These are phyloP conservation scores for Hormaphis cornu DNA, from an alignment of 1,140 invertebrate genomes.

Conservation along the genomic window DNA sequence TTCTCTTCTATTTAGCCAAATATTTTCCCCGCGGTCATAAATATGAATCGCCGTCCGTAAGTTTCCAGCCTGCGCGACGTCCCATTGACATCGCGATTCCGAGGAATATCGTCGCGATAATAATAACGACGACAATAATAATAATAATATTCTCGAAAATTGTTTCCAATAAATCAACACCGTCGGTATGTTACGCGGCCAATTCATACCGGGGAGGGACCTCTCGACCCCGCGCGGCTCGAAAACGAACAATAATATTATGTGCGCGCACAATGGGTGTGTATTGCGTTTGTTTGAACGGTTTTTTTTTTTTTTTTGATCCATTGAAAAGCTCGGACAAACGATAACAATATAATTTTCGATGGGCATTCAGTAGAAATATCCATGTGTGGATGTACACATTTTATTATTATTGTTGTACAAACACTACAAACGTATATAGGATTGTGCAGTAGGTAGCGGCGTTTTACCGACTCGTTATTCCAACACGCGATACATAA, in stretches of 20 bases:
- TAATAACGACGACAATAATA: not conserved
- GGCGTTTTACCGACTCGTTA: not conserved
- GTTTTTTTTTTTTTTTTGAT: too few relatives aligned
- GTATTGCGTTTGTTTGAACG: too few relatives aligned
- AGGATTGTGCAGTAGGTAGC: not conserved
- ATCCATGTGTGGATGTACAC: too few relatives aligned
- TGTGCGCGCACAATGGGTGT: not conserved
- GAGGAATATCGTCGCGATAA: not conserved
- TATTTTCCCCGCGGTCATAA: too few relatives aligned
- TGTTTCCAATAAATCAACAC: slow-evolving; percentile 15
- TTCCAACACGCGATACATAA: too few relatives aligned
- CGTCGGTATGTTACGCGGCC: not conserved
- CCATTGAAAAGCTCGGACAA: too few relatives aligned
- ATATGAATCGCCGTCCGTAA: not conserved
- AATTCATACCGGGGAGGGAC: not conserved
- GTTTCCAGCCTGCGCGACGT: not conserved
- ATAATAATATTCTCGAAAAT: slow-evolving; percentile 5
- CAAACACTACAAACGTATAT: too few relatives aligned
- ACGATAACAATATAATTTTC: too few relatives aligned
- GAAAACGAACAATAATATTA: not conserved
- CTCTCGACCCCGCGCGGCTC: not conserved
- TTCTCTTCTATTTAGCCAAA: too few relatives aligned
- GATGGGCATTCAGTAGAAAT: not conserved
- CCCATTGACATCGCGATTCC: not conserved
- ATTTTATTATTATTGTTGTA: too few relatives aligned